phyloP scores from a whole-genome alignment of 2,888 invertebrate species.

The Agonopterix alstromeriana region DNA sequence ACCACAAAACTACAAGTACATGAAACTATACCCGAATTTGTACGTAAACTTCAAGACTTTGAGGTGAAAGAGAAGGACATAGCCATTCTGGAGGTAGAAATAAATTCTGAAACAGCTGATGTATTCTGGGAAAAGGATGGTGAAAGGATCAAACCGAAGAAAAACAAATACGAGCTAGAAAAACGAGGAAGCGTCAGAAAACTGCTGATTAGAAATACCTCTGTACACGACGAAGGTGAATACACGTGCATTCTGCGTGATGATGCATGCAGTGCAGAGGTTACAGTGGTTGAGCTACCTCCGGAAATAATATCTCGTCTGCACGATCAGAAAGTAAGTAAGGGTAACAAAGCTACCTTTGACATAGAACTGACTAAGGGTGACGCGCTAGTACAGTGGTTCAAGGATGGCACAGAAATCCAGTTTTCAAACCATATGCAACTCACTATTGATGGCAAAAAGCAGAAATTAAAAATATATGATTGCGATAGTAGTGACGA shows the following conservation, averaged over 20 bases:
- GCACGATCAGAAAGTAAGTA: conserved; percentile 86
- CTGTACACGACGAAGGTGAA: conserved; percentile 95
- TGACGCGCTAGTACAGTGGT: conserved; percentile 95
- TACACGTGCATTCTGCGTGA: conserved; percentile 89
- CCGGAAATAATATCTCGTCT: conserved; percentile 92
- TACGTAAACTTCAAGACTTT: conserved; percentile 88
- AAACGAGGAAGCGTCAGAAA: conserved; percentile 88
- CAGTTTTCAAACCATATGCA: conserved; percentile 92
- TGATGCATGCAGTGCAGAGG: conserved; percentile 89
- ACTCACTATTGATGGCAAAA: conserved; percentile 93
- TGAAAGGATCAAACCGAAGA: conserved; percentile 79
- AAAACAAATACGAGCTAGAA: conserved; percentile 85
- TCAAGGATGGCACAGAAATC: conserved; percentile 90
- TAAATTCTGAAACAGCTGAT: conserved; percentile 90
- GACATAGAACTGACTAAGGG: conserved; percentile 97
- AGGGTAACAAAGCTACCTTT: conserved; percentile 89
- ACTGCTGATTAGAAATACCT: conserved; percentile 85
- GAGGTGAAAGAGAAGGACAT: conserved; percentile 92
- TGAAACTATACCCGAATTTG: conserved; percentile 90
- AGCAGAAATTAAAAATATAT: conserved; percentile 92
- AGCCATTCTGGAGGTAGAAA: conserved; percentile 92
- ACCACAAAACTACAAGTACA: conserved; percentile 83
- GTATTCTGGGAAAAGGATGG: conserved; percentile 95
- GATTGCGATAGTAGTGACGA: conserved; percentile 87
- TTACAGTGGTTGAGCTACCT: conserved; percentile 92